Evolutionary conservation across 2,888 invertebrate species (phyloP).

Genomic region (Limenitis camilla): DNA sequence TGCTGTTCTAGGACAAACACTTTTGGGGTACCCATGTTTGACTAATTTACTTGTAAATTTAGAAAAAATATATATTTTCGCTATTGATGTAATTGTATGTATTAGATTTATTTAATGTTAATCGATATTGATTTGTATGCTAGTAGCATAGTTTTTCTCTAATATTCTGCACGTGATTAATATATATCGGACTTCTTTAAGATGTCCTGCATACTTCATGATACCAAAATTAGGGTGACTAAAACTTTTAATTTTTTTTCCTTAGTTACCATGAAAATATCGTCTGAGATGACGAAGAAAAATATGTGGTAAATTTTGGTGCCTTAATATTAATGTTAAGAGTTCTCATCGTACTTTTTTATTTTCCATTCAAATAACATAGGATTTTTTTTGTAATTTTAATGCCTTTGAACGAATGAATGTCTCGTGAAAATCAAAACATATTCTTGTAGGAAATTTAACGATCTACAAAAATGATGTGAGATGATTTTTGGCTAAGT

Average conservation of each 20-base stretch:
- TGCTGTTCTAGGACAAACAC: constrained; percentile 1
- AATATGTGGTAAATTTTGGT: too few species aligned
- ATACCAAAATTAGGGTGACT: too few species aligned
- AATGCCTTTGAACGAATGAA: too few species aligned
- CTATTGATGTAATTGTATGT: constrained; percentile 1
- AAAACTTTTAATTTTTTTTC: too few species aligned
- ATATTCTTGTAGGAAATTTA: too few species aligned
- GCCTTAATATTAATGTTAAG: background rate
- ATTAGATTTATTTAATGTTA: background rate
- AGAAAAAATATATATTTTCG: constrained; percentile 2
- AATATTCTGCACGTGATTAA: background rate
- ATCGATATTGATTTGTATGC: background rate
- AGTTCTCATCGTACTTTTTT: background rate
- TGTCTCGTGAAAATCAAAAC: too few species aligned
- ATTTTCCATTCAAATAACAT: too few species aligned
- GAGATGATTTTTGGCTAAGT: background rate
- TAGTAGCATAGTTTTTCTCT: background rate
- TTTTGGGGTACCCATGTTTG: background rate
- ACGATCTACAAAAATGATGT: too few species aligned
- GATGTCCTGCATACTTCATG: too few species aligned
- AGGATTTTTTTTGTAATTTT: too few species aligned
- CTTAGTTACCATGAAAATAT: too few species aligned
- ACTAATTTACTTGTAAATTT: background rate
- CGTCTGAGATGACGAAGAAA: too few species aligned
- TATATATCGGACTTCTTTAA: background rate